Percentiles rank a stretch among this genome's conserved stretches.
Conservation (phyloP, 2,113 vertebrate species). For the Triplophysa tibetana region DNA sequence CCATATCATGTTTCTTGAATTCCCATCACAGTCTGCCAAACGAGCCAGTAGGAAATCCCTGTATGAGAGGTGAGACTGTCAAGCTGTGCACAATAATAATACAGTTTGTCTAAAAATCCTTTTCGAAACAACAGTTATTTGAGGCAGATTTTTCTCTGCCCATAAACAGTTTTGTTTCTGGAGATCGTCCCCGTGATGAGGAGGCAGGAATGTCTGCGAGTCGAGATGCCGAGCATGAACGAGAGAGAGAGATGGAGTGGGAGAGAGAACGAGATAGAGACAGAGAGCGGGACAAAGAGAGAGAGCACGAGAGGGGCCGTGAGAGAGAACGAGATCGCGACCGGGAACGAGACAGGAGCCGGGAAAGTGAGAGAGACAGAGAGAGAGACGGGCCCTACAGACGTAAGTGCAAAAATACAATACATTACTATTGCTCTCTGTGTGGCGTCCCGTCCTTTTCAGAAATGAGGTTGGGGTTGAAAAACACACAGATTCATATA, state of each 20-base stretch:
- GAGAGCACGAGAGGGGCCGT: conserved; percentile 63
- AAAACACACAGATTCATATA: no score
- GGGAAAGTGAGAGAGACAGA: conserved; percentile 61
- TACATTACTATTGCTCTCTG: not conserved
- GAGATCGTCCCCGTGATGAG: conserved; percentile 75
- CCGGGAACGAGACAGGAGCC: conserved; percentile 60
- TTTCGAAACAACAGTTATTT: no score
- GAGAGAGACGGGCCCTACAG: conserved; percentile 71
- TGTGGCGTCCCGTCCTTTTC: no score
- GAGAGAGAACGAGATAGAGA: conserved; percentile 43
- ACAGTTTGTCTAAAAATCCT: not conserved
- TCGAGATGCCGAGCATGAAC: conserved; percentile 65
- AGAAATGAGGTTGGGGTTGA: no score
- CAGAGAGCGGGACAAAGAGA: conserved; percentile 55
- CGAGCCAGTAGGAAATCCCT: conserved; percentile 84
- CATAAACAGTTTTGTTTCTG: conserved; percentile 81
- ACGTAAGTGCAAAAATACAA: conserved; percentile 67
- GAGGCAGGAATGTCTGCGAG: conserved; percentile 57
- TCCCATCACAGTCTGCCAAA: conserved; percentile 74
- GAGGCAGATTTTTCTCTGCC: not conserved
- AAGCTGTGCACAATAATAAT: not conserved
- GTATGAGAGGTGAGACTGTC: conserved; percentile 82
- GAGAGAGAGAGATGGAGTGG: conserved; percentile 47
- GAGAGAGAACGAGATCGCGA: conserved; percentile 71
- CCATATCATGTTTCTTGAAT: conserved; percentile 21